These are phyloP conservation scores for Lissocephala sabroskyi DNA, from an alignment of 2,888 invertebrate genomes.

Conservation along the genomic window DNA sequence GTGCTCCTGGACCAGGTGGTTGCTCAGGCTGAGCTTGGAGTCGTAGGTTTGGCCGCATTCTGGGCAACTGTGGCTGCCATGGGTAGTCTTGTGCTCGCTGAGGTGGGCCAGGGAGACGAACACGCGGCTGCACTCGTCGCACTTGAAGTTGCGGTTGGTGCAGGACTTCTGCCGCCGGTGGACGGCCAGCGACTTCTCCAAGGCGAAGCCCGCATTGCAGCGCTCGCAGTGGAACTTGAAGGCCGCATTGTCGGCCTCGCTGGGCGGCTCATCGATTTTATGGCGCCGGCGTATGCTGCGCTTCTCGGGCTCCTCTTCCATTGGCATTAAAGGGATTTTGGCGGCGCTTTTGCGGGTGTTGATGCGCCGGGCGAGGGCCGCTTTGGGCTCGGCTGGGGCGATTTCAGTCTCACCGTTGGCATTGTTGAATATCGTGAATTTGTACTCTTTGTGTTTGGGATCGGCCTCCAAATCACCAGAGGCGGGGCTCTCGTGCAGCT, in stretches of 20 bases:
- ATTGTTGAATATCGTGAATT: slow-evolving; percentile 45
- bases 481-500: slow-evolving; percentile 19
- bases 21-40: slow-evolving; percentile 72
- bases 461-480: slow-evolving; percentile 5
- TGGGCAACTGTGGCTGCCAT: slow-evolving; percentile 55
- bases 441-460: slow-evolving; percentile 36
- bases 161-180: slow-evolving; percentile 72
- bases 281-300: slow-evolving; percentile 23
- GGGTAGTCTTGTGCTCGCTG: slow-evolving; percentile 73
- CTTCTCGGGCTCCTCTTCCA: slow-evolving; percentile 18
- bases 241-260: not conserved
- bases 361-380: slow-evolving; percentile 8
- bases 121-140: slow-evolving; percentile 73
- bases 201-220: slow-evolving; percentile 69
- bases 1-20: slow-evolving; percentile 73
- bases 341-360: slow-evolving; percentile 29
- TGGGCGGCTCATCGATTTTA: slow-evolving; percentile 10
- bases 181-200: slow-evolving; percentile 60
- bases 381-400: slow-evolving; percentile 18
- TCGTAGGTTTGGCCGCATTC: slow-evolving; percentile 72
- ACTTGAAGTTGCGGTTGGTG: slow-evolving; percentile 72
- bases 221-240: slow-evolving; percentile 57
- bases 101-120: slow-evolving; percentile 76
- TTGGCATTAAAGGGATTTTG: slow-evolving; percentile 27
- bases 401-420: slow-evolving; percentile 36